These are phyloP conservation scores for Pedetes capensis DNA, from an alignment of 2,113 vertebrate genomes.

Conservation along the genomic window DNA sequence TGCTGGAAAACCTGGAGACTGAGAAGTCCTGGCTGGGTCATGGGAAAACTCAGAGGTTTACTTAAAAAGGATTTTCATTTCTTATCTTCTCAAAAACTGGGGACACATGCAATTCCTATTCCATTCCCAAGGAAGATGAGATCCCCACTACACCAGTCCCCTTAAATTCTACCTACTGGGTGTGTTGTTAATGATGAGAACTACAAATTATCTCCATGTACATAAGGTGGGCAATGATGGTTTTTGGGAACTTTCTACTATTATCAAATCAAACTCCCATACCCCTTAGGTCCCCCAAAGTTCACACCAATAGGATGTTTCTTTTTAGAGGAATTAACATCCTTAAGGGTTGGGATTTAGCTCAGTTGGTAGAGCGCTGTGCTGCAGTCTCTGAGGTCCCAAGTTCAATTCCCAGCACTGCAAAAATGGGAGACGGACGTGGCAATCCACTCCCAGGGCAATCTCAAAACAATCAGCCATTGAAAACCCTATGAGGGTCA, in stretches of 20 bases:
- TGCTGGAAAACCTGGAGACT: slow-evolving; percentile 25
- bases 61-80: slow-evolving; percentile 7
- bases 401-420: too few species aligned
- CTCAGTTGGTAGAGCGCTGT: too few species aligned
- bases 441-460: too few species aligned
- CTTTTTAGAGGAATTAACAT: background rate
- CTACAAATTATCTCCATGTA: background rate
- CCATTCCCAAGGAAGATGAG: background rate
- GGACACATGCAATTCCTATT: background rate
- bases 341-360: too few species aligned
- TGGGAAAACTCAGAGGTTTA: slow-evolving; percentile 55
- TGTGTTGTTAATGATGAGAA: background rate
- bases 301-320: background rate
- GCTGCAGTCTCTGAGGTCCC: too few species aligned
- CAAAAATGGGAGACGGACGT: too few species aligned
- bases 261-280: background rate
- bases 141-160: background rate
- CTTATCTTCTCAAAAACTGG: background rate
- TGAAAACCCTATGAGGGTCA: too few species aligned
- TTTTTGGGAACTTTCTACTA: background rate
- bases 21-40: slow-evolving; percentile 10
- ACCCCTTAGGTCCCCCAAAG: background rate
- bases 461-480: too few species aligned
- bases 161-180: background rate
- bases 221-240: background rate